Conservation (phyloP, 1,140 invertebrate genomes). For the Eupeodes corollae region DNA sequence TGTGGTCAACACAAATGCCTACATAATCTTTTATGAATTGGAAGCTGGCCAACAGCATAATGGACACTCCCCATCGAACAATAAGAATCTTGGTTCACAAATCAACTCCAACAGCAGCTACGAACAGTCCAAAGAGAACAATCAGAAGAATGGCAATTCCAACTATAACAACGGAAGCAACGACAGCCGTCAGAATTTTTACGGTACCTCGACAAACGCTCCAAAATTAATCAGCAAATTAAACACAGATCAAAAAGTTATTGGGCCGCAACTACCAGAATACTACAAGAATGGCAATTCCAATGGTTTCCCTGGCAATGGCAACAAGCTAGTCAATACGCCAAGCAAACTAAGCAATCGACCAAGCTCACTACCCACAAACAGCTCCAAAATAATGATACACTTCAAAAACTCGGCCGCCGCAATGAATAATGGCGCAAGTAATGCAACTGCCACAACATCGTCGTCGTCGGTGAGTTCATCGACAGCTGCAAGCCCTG, state of each 20-base stretch:
- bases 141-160: neutral
- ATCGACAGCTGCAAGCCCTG: neutral
- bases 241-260: constrained; percentile 11
- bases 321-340: neutral
- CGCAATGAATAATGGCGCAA: too few species aligned
- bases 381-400: too few species aligned
- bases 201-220: too few species aligned
- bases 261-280: constrained; percentile 25
- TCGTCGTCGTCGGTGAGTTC: too few species aligned
- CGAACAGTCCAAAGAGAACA: neutral
- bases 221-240: neutral
- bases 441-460: too few species aligned
- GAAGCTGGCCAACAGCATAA: constrained; percentile 9
- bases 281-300: neutral
- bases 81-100: too few species aligned
- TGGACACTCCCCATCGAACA: neutral
- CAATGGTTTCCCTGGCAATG: neutral
- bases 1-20: constrained; percentile 71
- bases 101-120: neutral
- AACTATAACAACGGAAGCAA: neutral
- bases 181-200: too few species aligned
- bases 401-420: too few species aligned
- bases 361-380: too few species aligned
- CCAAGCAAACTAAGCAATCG: neutral
- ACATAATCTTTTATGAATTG: constrained; percentile 83